These are phyloP conservation scores for Thalpophila matura DNA, from an alignment of 2,888 invertebrate genomes.

Conservation along the genomic window DNA sequence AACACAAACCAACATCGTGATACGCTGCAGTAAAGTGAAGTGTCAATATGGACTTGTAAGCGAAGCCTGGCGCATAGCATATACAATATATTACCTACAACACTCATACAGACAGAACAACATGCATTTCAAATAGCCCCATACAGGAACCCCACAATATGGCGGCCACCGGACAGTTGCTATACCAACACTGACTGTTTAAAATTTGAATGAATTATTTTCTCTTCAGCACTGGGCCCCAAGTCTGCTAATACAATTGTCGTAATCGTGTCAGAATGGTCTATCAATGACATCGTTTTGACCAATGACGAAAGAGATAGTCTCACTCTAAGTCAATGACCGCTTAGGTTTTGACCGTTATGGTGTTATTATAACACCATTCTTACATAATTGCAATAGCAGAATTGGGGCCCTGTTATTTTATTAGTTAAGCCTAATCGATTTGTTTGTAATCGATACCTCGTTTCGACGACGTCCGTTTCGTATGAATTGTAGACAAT, in stretches of 20 bases:
- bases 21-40: slow-evolving; percentile 86
- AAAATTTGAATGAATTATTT: slow-evolving; percentile 44
- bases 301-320: too few relatives aligned
- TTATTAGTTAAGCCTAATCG: slow-evolving; percentile 54
- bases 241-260: too few relatives aligned
- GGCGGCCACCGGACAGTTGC: slow-evolving; percentile 68
- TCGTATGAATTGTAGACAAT: slow-evolving; percentile 64
- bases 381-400: too few relatives aligned
- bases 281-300: too few relatives aligned
- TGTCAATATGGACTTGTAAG: slow-evolving; percentile 87
- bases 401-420: too few relatives aligned
- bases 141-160: slow-evolving; percentile 27
- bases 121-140: slow-evolving; percentile 67
- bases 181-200: slow-evolving; percentile 43
- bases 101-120: slow-evolving; percentile 69
- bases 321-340: too few relatives aligned
- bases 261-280: too few relatives aligned
- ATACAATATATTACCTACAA: slow-evolving; percentile 72
- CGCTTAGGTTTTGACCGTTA: too few relatives aligned
- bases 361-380: too few relatives aligned
- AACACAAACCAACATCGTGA: slow-evolving; percentile 72
- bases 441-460: slow-evolving; percentile 46
- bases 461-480: slow-evolving; percentile 40
- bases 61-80: slow-evolving; percentile 82
- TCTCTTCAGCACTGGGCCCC: slow-evolving; percentile 54